Conservation (phyloP, 2,797 vertebrate species). For the Atherinosoma microstoma region DNA sequence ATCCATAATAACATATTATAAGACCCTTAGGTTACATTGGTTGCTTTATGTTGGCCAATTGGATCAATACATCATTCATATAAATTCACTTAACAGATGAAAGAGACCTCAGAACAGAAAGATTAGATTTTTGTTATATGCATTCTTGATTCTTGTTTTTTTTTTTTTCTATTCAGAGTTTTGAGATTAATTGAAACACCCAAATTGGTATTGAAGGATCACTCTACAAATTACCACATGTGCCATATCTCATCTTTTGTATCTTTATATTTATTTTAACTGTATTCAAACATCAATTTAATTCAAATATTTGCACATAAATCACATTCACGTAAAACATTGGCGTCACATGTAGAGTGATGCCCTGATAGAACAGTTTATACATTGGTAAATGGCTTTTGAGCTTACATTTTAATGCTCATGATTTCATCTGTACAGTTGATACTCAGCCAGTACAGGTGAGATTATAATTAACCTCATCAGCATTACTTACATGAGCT, state of each 20-base stretch:
- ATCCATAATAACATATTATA: constrained; percentile 24
- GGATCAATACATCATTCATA: constrained; percentile 47
- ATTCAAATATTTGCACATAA: neutral
- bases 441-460: constrained; percentile 17
- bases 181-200: neutral
- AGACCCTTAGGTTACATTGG: constrained; percentile 19
- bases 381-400: neutral
- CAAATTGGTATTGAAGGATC: neutral
- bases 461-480: constrained; percentile 24
- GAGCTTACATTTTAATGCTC: constrained; percentile 6
- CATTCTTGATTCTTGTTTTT: neutral
- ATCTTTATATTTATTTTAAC: neutral
- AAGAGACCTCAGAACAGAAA: neutral
- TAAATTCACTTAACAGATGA: constrained; percentile 21
- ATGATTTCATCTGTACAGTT: constrained; percentile 17
- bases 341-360: neutral
- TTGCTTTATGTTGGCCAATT: constrained; percentile 6
- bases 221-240: neutral
- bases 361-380: neutral
- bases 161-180: neutral
- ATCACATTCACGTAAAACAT: neutral
- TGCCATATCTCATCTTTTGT: neutral
- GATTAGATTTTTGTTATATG: neutral
- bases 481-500: constrained; percentile 24
- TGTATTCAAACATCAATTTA: neutral